Conservation (phyloP, 2,113 vertebrate genomes). For the Sprattus sprattus region DNA sequence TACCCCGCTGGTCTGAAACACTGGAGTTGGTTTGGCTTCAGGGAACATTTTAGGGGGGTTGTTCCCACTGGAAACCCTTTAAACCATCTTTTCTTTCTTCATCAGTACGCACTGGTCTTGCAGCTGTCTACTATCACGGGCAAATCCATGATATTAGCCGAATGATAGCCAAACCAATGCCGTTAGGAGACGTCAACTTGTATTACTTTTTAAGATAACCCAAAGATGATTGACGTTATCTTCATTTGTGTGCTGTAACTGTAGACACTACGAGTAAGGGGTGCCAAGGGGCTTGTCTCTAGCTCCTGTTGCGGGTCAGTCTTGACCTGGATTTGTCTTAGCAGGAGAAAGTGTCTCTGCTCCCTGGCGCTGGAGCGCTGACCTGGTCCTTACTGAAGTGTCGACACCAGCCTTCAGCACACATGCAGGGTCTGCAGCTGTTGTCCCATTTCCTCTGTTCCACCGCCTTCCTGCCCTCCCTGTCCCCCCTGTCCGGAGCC, state of each 20-base stretch:
- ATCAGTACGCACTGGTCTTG: too few species aligned
- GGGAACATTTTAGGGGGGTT: too few species aligned
- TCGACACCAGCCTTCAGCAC: background rate
- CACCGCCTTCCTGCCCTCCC: too few species aligned
- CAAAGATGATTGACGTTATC: background rate
- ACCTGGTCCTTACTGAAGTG: background rate
- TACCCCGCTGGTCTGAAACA: too few species aligned
- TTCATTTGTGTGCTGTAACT: background rate
- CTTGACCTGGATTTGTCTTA: background rate
- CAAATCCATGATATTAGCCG: background rate
- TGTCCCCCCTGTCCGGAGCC: too few species aligned
- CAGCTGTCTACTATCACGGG: background rate
- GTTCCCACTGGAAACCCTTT: too few species aligned
- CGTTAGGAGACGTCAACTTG: background rate
- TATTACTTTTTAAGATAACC: too few species aligned
- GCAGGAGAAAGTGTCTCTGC: background rate
- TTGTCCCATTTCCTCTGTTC: too few species aligned
- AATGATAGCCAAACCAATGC: background rate
- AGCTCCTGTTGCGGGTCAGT: background rate
- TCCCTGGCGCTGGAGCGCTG: background rate
- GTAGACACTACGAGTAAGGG: too few species aligned
- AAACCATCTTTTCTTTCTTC: too few species aligned
- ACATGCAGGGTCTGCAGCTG: background rate
- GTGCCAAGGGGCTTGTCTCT: background rate
- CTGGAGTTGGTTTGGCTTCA: too few species aligned